Evolutionary conservation across 1,140 invertebrate species (phyloP).

Genomic region (Drosophila watanabei): DNA sequence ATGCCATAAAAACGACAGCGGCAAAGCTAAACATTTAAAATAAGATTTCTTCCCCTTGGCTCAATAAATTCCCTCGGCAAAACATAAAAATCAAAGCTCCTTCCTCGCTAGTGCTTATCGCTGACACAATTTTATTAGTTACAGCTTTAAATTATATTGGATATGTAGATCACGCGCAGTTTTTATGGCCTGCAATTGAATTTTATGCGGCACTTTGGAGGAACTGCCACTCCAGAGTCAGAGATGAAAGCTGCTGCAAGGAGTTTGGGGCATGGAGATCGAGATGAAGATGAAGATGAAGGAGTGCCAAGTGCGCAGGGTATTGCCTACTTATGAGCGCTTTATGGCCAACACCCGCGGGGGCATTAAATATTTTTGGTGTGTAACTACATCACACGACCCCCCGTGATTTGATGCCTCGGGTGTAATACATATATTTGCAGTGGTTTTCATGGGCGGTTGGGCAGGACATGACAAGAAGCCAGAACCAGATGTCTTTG

Average conservation of each 20-base stretch:
- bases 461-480: slow-evolving; percentile 17
- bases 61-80: slow-evolving; percentile 57
- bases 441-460: slow-evolving; percentile 24
- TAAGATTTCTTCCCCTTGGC: slow-evolving; percentile 51
- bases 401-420: slow-evolving; percentile 59
- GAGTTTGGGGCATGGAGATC: too few relatives aligned
- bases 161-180: slow-evolving; percentile 73
- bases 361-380: slow-evolving; percentile 14
- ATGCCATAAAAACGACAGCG: slow-evolving; percentile 70
- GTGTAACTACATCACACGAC: slow-evolving; percentile 4
- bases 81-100: slow-evolving; percentile 76
- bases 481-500: slow-evolving; percentile 40
- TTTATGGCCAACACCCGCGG: slow-evolving; percentile 46
- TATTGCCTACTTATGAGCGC: slow-evolving; percentile 68
- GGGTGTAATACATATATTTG: slow-evolving; percentile 51
- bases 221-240: slow-evolving; percentile 2
- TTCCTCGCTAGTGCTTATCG: slow-evolving; percentile 54
- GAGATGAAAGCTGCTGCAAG: background rate
- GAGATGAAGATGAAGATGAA: background rate
- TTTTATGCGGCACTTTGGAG: slow-evolving; percentile 54
- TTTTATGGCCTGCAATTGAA: slow-evolving; percentile 78
- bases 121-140: slow-evolving; percentile 73
- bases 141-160: slow-evolving; percentile 77
- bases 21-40: slow-evolving; percentile 72
- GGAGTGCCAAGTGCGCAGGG: slow-evolving; percentile 15